Base-by-base conservation (phyloP, 2,113 vertebrate genomes). In the Xiphophorus hellerii region DNA sequence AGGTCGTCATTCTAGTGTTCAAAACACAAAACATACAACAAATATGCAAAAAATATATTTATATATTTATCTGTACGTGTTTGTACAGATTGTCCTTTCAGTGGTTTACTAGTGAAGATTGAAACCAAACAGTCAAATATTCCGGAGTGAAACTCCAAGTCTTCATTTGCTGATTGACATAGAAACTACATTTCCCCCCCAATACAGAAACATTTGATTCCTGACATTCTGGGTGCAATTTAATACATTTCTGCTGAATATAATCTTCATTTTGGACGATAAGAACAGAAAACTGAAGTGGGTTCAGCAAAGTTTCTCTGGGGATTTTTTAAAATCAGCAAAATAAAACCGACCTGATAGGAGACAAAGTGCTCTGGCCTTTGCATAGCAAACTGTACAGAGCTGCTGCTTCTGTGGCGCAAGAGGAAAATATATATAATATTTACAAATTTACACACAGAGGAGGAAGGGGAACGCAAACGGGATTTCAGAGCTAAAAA, bases 371-470 rank as follows among this genome's bases (percentile, higher is more conserved):
- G 60, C 54, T 7, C 33, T 74, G 61, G 66, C 76, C 64, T 85
- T 77, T 81, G 78, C 83, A 85, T 90, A 83, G 84, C 77, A 69
- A 80, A 90, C 80, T 86, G 80, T 91, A 93, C 84, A 89, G 73
- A 76, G 73, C 82, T 76, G 75, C 85, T 87, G 81, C 81, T 82
- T 78, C 73, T 76, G 76, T 63, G 66, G 71, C 72, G 69, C 65
- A 81, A 77, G 78, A 69, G 87, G 84, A 91, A 29, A 87, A 86
- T 92, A 42, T 94, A 94, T 91, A 94, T 35, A 95, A 93, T 51
- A 95, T 94, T 92, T 94, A 95, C 94, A 95, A 88, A 94, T 94
- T 66, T 94, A 95, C 93, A 95, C 70, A 77, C 2, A 69, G 15
- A 71, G 79, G 71, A 74, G 31, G 17, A 31, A 22, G 29, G 17